Base-by-base conservation (phyloP, 2,888 invertebrate species). In the Hypomecis atomaria region DNA sequence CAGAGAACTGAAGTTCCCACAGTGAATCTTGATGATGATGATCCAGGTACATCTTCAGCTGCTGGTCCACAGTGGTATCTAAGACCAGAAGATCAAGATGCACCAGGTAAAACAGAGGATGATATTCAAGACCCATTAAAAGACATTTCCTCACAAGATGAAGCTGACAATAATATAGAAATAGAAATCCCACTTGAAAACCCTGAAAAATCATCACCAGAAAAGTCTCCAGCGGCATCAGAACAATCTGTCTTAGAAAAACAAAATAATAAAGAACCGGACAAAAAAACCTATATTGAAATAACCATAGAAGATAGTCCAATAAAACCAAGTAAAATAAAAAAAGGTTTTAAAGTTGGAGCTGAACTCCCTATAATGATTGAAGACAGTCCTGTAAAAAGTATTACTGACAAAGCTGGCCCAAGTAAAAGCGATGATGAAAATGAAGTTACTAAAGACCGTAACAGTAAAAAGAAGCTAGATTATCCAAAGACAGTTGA, bases 261-360 rank as follows among this genome's bases (percentile, higher is more conserved):
- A 60, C 70, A 82, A 66, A 91, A 92, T 71, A 90, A 90, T 73
- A 81, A 77, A 70, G 90, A 92, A 69, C 90, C 90, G 53, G 81
- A 83, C 36, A 45, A 63, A 36, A 58, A 66, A 3, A 79, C 80
- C 5, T 81, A 80, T 67, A 81, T 90, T 59, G 92, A 92, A 83
- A 91, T 92, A 33, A 88, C 84, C 38, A 92, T 93, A 72, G 92
- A 93, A 70, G 90, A 91, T 68, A 92, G 89, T 71, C 92, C 92
- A 11, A 73, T 88, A 5, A 91, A 91, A 74, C 82, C 85, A 60
- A 63, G 10, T 10, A 43, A 70, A n/a, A 71, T 64, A 34, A 85
- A 84, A 67, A 76, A 77, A 59, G 71, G 75, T 38, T 71, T 69
- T 72, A 81, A 85, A 69, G 71, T 85, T 36, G 82, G 79, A 13